Base-by-base conservation (phyloP, 2,888 invertebrate species). In the Macrophya annulata region DNA sequence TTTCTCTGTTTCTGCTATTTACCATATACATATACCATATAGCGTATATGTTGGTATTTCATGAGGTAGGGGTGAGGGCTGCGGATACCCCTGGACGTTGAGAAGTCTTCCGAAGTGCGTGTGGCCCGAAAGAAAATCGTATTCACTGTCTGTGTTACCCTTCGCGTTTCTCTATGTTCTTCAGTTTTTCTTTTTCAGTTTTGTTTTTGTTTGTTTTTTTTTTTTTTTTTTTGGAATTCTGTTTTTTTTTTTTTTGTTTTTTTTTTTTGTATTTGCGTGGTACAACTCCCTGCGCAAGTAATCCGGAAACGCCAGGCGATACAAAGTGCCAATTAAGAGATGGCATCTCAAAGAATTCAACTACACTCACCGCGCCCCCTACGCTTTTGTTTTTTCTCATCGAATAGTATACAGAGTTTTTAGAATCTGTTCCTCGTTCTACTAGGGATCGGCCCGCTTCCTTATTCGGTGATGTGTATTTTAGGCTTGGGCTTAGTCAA, bases 291-390 rank as follows among this genome's bases (percentile, higher is more conserved):
- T 68, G 82, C 84, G 21, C 79, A 55, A 72, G 82, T 40, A 74
- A 89, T 88, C 87, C 88, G 88, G 89, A 89, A 89, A 89, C 84
- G 86, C 86, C 85, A 84, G 85, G 86, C 86, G 86, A 89, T 89
- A 89, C 89, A 88, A 89, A 89, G 88, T 89, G 90, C 91, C 91
- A 92, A 92, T 92, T 91, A 92, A 91, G 89, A 85, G 86, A 86
- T 83, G 85, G 85, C 81, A 85, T 88, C 68, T 81, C 82, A 45
- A 48, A 40, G 81, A 51, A 72, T 82, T 85, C 40, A 85, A 86
- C 86, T 81, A 72, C 12, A 48, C 76, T 79, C 55, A 77, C 40
- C 25, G 86, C 83, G 77, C 85, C 85, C 84, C 62, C 68, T 74
- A 37, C 45, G 83, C 74, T 85, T 82, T 84, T 65, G 71, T 81